phyloP scores from a whole-genome alignment of 2,113 vertebrate genomes.

The Sapajus apella region DNA sequence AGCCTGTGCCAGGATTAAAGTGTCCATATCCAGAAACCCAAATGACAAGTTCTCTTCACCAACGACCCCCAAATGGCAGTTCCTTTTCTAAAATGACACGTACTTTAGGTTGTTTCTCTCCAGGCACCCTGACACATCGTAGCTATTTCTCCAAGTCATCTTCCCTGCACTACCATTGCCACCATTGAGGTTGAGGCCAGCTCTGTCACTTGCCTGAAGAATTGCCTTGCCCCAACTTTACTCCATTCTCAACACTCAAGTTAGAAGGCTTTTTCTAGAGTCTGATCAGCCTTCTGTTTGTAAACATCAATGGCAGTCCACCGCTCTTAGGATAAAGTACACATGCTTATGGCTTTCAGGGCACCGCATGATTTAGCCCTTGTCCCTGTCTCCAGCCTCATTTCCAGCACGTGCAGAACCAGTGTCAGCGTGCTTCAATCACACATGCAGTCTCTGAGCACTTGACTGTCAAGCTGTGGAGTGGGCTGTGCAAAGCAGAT shows the following conservation, averaged over 20 bases:
- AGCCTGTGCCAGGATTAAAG: conserved; percentile 23
- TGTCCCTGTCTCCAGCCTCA: background rate
- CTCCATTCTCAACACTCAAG: background rate
- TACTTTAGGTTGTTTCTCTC: background rate
- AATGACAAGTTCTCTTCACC: background rate
- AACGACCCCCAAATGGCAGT: background rate
- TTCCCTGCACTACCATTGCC: background rate
- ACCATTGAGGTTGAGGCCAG: background rate
- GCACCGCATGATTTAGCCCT: background rate
- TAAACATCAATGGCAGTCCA: background rate
- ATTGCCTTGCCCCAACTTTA: background rate
- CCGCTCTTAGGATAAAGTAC: background rate
- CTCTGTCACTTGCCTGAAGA: background rate
- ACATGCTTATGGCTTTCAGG: background rate
- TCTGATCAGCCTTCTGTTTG: background rate
- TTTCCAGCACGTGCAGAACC: background rate
- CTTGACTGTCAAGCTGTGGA: background rate
- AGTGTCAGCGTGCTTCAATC: background rate
- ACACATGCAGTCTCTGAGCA: background rate
- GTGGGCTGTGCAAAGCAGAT: background rate
- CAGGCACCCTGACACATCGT: background rate
- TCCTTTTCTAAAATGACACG: background rate
- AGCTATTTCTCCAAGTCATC: background rate
- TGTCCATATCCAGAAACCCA: conserved; percentile 33
- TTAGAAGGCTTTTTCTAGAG: background rate